A percentile compares a stretch with the other conserved stretches of the same genome.
phyloP scores from a whole-genome alignment of 2,888 invertebrate species.

The Macrosoma leucophasiata region DNA sequence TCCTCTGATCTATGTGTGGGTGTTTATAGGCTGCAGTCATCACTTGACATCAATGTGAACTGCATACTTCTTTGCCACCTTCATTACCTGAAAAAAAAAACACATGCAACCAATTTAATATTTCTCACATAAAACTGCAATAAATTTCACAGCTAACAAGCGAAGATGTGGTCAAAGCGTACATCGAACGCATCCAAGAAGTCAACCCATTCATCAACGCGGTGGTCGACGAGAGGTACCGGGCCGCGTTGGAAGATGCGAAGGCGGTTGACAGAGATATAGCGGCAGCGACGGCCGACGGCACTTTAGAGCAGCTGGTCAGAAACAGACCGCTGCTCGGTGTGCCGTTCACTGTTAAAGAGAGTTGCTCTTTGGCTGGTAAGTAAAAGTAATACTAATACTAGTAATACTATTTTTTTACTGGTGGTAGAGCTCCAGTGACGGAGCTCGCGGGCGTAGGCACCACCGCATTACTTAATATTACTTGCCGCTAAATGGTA shows the following conservation, averaged over 20 bases:
- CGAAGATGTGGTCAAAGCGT: slow-evolving; percentile 74
- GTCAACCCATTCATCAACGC: slow-evolving; percentile 82
- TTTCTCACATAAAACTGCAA: neutral
- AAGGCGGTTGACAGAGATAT: slow-evolving; percentile 67
- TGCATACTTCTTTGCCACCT: too few species aligned
- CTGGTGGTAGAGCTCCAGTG: too few species aligned
- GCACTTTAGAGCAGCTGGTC: slow-evolving; percentile 51
- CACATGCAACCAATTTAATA: too few species aligned
- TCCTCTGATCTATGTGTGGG: too few species aligned
- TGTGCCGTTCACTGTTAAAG: slow-evolving; percentile 88
- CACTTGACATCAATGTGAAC: too few species aligned
- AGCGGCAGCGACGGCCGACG: slow-evolving; percentile 35
- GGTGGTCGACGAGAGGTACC: slow-evolving; percentile 79
- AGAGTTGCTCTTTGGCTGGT: slow-evolving; percentile 85
- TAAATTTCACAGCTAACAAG: slow-evolving; percentile 69
- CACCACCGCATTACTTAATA: too few species aligned
- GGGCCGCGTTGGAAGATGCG: slow-evolving; percentile 79
- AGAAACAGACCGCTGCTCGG: slow-evolving; percentile 82
- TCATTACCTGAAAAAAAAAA: too few species aligned
- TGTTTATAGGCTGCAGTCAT: too few species aligned
- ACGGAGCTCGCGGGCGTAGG: too few species aligned
- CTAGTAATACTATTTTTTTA: too few species aligned
- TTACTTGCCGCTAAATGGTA: too few species aligned
- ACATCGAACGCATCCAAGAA: slow-evolving; percentile 77
- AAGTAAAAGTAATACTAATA: slow-evolving; percentile 25